Evolutionary conservation across 2,113 vertebrate species (phyloP).

Genomic region (Dicerorhinus sumatrensis): DNA sequence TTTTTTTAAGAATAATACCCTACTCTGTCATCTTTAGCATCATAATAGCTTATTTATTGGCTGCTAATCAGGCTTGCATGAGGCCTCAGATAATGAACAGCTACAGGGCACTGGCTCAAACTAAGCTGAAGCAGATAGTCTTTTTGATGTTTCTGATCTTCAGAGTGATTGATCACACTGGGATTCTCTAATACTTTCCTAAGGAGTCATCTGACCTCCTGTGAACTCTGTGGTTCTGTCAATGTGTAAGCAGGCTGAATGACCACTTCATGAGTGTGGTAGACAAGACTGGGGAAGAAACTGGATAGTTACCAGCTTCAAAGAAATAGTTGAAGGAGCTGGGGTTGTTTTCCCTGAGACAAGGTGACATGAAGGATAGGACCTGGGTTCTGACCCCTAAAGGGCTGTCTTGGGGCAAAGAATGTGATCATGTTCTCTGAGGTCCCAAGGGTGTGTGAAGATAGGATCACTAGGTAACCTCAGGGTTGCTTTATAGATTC

Average conservation of each 20-base stretch:
- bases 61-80: background rate
- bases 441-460: background rate
- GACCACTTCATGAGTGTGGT: background rate
- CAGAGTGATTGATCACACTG: background rate
- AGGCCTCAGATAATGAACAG: background rate
- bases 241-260: background rate
- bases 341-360: conserved; percentile 25
- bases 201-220: background rate
- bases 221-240: background rate
- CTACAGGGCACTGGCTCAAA: background rate
- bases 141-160: conserved; percentile 26
- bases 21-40: background rate
- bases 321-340: conserved; percentile 26
- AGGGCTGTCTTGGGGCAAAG: background rate
- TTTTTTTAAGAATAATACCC: background rate
- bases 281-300: background rate
- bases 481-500: background rate
- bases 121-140: background rate
- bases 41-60: conserved; percentile 21
- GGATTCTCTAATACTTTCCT: background rate
- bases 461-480: background rate
- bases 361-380: background rate
- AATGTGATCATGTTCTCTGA: background rate
- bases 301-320: background rate
- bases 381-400: background rate